phyloP scores from a whole-genome alignment of 1,140 invertebrate genomes.

The Cardiocondyla obscurior region DNA sequence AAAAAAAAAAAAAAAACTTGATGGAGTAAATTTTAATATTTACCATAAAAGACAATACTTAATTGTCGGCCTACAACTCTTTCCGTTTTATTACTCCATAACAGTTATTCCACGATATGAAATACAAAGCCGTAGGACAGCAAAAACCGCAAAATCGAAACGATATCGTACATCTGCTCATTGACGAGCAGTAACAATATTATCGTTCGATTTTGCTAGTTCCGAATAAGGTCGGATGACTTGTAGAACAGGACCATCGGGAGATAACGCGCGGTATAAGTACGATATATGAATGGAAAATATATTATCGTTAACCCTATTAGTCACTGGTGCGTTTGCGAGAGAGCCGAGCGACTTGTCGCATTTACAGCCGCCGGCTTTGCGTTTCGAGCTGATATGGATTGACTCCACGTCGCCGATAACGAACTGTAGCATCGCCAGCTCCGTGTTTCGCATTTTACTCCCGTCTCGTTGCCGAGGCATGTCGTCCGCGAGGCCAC shows the following conservation, averaged over 20 bases:
- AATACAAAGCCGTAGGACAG: neutral
- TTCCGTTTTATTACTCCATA: neutral
- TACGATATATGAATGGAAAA: conserved; percentile 61
- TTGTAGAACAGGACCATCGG: neutral
- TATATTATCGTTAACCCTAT: conserved; percentile 73
- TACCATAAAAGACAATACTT: neutral
- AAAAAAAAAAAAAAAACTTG: neutral
- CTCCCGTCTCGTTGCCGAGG: neutral
- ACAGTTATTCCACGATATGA: neutral
- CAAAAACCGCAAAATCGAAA: neutral
- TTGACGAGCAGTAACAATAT: neutral
- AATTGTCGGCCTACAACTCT: neutral
- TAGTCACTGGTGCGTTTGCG: conserved; percentile 60
- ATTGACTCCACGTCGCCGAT: conserved; percentile 66
- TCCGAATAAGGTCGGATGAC: neutral
- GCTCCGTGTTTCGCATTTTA: conserved; percentile 63
- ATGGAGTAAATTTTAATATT: neutral
- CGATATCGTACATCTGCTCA: neutral
- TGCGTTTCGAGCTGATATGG: conserved; percentile 43
- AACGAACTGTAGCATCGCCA: conserved; percentile 64
- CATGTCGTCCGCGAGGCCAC: neutral
- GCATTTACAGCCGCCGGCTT: neutral
- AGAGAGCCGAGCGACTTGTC: conserved; percentile 50
- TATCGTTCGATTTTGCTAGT: conserved; percentile 10
- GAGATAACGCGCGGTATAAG: conserved; percentile 34